Evolutionary conservation across 2,797 vertebrate genomes (phyloP), one percentile per base, ranked within the genome.

Genomic region (Eulemur coronatus): DNA sequence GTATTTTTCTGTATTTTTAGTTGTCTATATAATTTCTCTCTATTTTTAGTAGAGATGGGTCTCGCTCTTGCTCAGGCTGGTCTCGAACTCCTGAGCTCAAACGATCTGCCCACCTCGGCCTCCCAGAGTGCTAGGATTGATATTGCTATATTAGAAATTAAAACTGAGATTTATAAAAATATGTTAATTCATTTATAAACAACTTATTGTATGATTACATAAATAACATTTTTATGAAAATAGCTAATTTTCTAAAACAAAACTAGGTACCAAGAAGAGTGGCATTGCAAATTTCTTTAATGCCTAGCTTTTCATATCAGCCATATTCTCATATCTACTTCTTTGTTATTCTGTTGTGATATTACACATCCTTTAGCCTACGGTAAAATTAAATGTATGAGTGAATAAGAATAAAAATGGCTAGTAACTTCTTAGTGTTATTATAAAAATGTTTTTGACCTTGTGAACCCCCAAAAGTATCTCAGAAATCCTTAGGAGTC

Each of bases 71-170:
- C 43, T 43, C 43, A 43, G 43, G 43, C 43, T 43, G 43, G 43
- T 43, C 43, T 43, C 43, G 8, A 43, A 43, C 43, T 43, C 43
- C 43, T 43, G 43, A 43, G 8, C 43, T 43, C 43, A 9, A 43
- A 43, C 43, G 8, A 43, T 43, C 43, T 1, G 7, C 43, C 43
- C 43, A 43, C 43, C 43, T 43, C 43, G 8, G 43, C 43, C 43
- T 43, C 43, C 43, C 43, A 43, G 43, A 43, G 43, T 43, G 43
- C 43, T 43, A 43, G 43, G 43, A 43, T 43, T 43, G 43, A 41
- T 89, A 75, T 88, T 96, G 24, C n/a, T 70, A 43, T 80, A 22
- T 84, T 84, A 48, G n/a, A 95, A 70, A 70, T 79, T 87, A 33
- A 79, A 78, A 82, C 50, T 93, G 30, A 69, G 1, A 79, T 93